Evolutionary conservation across 1,140 invertebrate genomes (phyloP).

Genomic region (Halictus rubicundus): DNA sequence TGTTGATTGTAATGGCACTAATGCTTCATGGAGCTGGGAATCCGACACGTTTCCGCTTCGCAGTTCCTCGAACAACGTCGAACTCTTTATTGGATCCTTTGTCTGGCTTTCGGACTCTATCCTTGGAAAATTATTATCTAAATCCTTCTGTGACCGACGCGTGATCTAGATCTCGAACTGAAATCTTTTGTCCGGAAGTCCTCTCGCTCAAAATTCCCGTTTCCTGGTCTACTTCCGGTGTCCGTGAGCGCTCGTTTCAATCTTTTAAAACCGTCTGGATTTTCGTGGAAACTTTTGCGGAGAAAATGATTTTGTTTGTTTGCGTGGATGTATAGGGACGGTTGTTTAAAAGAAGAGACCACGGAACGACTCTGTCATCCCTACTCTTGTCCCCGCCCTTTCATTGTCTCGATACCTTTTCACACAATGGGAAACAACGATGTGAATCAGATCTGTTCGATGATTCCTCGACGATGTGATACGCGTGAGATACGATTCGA

Average conservation of each 20-base stretch:
- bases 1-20: neutral
- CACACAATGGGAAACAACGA: neutral
- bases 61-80: too few species aligned
- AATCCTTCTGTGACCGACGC: too few species aligned
- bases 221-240: constrained; percentile 14
- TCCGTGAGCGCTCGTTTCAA: neutral
- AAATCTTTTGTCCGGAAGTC: constrained; percentile 7
- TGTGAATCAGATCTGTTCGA: constrained; percentile 12
- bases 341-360: neutral
- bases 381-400: constrained; percentile 2
- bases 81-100: too few species aligned
- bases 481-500: constrained; percentile 20
- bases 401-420: constrained; percentile 42
- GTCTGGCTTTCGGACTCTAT: too few species aligned
- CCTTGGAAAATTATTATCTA: too few species aligned
- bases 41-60: neutral
- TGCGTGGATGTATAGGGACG: neutral
- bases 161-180: too few species aligned
- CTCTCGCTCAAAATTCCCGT: constrained; percentile 30
- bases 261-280: neutral
- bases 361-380: neutral
- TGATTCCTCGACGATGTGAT: constrained; percentile 8
- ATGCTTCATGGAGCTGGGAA: constrained; percentile 3
- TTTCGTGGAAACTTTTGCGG: too few species aligned
- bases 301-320: neutral